Base-by-base conservation (phyloP, 2,888 invertebrate genomes). In the Dugesia japonica region DNA sequence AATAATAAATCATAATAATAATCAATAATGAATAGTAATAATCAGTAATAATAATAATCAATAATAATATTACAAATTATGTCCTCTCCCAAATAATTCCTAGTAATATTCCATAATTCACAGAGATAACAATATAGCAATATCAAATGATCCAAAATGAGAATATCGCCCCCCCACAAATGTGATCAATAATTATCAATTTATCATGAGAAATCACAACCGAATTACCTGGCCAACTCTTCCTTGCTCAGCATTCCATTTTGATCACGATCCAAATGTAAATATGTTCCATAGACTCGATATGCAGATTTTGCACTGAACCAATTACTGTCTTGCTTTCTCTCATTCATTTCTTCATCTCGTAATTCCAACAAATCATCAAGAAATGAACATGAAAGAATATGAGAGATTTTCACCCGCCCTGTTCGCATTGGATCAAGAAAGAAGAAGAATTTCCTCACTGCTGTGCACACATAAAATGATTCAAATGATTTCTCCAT, bases 391-490 rank as follows among this genome's bases (percentile, higher is more conserved):
- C 91, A 92, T 0, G 92, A 91, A 78, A 97, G 86, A 80, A 95
- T 91, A 82, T 94, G 94, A 76, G 91, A 88, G 80, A 97, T 94
- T 81, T 91, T 88, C 73, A 95, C 91, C 79, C 91, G 88, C 0
- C 93, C 92, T 0, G 92, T 91, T 79, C 91, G 87, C 79, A 92
- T 85, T 0, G 92, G 92, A 83, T 95, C 95, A 17, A 97, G 86
- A 83, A 94, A 95, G 86, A 97, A 97, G 81, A 95, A 88, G 86
- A 97, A 94, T 84, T 94, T 94, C 80, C 94, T 88, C 0, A 93
- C 93, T 0, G 93, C 94, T 0, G 94, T 94, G 83, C 94, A 94
- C 26, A 94, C 90, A 83, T 95, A 97, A 86, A 95, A 95, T 15
- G 91, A 91, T 81, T 92, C 92, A 86, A 95, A 94, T 42, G 42